Evolutionary conservation across 2,113 vertebrate genomes (phyloP).

Genomic region (Oreochromis tanganicae): DNA sequence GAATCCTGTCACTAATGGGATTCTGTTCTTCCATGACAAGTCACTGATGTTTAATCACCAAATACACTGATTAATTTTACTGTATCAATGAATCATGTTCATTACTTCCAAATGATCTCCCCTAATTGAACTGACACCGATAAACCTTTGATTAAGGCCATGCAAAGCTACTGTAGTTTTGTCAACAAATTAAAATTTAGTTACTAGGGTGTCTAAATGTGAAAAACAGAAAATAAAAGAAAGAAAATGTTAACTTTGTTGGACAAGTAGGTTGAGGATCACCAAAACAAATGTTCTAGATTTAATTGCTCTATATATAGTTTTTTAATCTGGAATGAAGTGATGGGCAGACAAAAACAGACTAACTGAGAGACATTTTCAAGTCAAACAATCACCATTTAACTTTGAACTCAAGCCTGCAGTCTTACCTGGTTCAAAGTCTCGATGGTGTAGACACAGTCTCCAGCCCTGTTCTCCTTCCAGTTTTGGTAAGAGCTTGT

Average conservation of each 20-base stretch:
- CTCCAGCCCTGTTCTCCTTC: constrained; percentile 70
- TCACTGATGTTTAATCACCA: neutral
- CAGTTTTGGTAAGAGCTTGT: constrained; percentile 67
- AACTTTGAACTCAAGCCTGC: neutral
- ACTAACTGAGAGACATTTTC: neutral
- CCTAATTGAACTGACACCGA: neutral
- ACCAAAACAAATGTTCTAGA: neutral
- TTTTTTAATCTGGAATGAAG: neutral
- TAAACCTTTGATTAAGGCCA: neutral
- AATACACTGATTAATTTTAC: neutral
- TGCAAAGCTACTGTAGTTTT: neutral
- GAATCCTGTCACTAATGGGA: neutral
- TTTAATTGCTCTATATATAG: neutral
- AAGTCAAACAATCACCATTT: neutral
- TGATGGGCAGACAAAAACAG: neutral
- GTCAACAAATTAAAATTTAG: neutral
- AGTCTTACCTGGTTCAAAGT: constrained; percentile 74
- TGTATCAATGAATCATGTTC: neutral
- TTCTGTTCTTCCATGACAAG: neutral
- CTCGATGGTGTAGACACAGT: constrained; percentile 75
- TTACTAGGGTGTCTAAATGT: neutral
- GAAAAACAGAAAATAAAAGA: neutral
- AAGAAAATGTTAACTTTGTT: neutral
- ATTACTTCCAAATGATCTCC: neutral
- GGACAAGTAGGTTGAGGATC: neutral